Conservation (phyloP, 2,888 invertebrate species). For the Craniophora ligustri region DNA sequence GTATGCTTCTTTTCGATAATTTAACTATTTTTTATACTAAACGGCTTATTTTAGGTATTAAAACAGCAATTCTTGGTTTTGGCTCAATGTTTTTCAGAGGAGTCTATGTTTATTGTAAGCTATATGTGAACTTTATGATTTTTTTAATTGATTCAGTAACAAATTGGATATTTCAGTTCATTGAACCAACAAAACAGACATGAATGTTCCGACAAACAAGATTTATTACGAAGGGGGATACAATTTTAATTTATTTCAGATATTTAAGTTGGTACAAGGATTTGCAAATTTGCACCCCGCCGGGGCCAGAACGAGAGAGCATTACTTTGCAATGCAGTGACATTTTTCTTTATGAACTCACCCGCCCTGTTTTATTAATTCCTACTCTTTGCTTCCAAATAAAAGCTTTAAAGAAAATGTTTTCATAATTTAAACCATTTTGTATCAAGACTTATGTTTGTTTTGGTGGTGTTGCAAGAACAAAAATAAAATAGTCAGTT, state of each 20-base stretch:
- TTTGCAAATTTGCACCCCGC: constrained; percentile 52
- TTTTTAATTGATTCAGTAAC: background rate
- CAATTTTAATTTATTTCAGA: constrained; percentile 26
- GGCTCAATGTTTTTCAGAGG: too few species aligned
- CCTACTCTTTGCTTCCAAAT: constrained; percentile 68
- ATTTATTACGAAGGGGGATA: constrained; percentile 11
- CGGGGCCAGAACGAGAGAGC: constrained; percentile 68
- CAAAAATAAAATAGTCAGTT: background rate
- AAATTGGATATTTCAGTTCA: background rate
- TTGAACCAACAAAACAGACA: constrained; percentile 3
- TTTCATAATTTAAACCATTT: constrained; percentile 58
- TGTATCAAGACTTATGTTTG: constrained; percentile 28
- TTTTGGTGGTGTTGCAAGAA: constrained; percentile 1
- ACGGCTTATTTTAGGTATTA: too few species aligned
- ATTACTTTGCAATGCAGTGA: constrained; percentile 80
- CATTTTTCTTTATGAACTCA: constrained; percentile 83
- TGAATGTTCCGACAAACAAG: constrained; percentile 6
- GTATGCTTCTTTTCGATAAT: too few species aligned
- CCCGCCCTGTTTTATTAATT: constrained; percentile 81
- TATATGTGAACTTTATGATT: too few species aligned
- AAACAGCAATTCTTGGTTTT: too few species aligned
- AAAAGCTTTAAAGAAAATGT: constrained; percentile 71
- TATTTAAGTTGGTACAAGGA: constrained; percentile 38
- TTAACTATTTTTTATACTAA: too few species aligned
- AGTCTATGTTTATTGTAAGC: too few species aligned